Evolutionary conservation across 2,797 vertebrate species (phyloP).

Genomic region (Rhynchonycteris naso): DNA sequence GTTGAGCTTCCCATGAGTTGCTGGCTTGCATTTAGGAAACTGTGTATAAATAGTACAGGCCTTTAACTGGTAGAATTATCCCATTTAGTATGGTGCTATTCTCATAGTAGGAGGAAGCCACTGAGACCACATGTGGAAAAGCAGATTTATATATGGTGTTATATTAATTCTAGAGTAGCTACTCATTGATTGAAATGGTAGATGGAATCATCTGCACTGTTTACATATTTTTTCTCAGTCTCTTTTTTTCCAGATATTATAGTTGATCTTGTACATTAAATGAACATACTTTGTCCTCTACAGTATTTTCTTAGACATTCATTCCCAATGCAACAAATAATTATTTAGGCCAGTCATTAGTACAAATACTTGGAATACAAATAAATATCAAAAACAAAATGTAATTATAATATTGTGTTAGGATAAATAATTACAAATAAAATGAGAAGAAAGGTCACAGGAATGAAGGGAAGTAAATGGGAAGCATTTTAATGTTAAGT

Average conservation of each 20-base stretch:
- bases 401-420: not conserved
- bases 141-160: not conserved
- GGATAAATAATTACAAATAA: not conserved
- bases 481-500: not conserved
- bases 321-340: not conserved
- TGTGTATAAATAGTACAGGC: not conserved
- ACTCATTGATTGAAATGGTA: not conserved
- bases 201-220: not conserved
- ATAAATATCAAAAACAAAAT: not conserved
- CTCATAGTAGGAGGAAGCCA: too few relatives aligned
- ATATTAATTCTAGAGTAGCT: not conserved
- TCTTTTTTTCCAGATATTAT: not conserved
- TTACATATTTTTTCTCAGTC: not conserved
- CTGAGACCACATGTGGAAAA: not conserved
- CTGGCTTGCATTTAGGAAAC: not conserved
- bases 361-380: not conserved
- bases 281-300: not conserved
- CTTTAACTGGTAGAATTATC: not conserved
- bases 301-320: not conserved
- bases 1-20: not conserved
- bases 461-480: not conserved
- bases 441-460: not conserved
- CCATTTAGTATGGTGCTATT: not conserved
- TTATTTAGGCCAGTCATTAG: not conserved
- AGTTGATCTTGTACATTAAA: not conserved